Base-by-base conservation (phyloP, 1,140 invertebrate species). In the Chionoecetes opilio region DNA sequence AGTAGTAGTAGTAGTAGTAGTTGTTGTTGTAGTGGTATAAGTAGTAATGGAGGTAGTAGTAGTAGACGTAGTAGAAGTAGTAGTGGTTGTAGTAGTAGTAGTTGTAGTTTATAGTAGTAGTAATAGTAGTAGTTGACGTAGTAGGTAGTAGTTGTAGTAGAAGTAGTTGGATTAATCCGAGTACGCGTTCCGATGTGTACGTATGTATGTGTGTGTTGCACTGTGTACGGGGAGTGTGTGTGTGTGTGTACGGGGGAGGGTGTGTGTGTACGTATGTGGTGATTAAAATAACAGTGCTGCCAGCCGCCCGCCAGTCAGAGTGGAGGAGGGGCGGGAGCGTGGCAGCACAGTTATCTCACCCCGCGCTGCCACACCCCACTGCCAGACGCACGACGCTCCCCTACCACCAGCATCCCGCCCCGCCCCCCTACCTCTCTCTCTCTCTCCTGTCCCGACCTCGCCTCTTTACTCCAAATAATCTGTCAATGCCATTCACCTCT, bases 331-430 rank as follows among this genome's bases (percentile, higher is more conserved):
- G 63, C 11, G 21, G n/a, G 63, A n/a, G 63, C n/a, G 63, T n/a
- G 63, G 21, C n/a, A n/a, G 63, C 63, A 75, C 63, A 75, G 63
- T 75, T 75, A 75, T 75, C 63, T 75, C 63, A 75, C 63, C 63
- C 63, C 63, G 63, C 63, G 26, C 63, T 26, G 21, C 21, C n/a
- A n/a, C 41, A 14, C 1, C 63, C 63, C 63, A 26, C 63, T 75
- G 63, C 63, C 63, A 75, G 63, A 11, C 41, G 41, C 41, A 46
- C 41, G 41, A 46, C 63, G 21, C 21, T n/a, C 63, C 5, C 6
- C 63, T 5, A n/a, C 21, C 63, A 5, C n/a, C 63, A 53, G 21
- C 63, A 26, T 75, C 63, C 26, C n/a, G 1, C 8, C 63, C 63
- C 1, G 21, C 2, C 53, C 17, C 53, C 17, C 21, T 26, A 8